Base-by-base conservation (phyloP, 2,797 vertebrate genomes). In the Acanthurus lineatus region DNA sequence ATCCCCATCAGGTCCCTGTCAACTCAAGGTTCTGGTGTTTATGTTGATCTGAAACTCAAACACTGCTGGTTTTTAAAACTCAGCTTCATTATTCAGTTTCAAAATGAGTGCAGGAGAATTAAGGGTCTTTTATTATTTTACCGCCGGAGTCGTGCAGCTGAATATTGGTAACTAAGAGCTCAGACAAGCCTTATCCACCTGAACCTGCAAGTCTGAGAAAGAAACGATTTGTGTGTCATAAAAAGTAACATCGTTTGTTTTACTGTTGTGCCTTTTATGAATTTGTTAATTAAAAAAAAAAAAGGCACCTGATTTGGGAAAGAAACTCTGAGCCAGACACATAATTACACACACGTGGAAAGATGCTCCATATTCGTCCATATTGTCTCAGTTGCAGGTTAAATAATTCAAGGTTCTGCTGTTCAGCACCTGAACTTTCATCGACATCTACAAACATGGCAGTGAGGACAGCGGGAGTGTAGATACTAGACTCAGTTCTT, bases 341-440 rank as follows among this genome's bases (percentile, higher is more conserved):
- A 19, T 0, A 0, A 15, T 58, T 15, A n/a, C 42, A 25, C 53
- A 17, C 10, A 44, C 19, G 9, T 17, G 22, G 22, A 58, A 38
- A 40, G 25, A 9, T 38, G 28, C 35, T 25, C 25, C 25, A 25
- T 45, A 5, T 40, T 48, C 6, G 0, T 49, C 12, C 45, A 7
- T 20, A 1, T 25, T 14, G 10, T 61, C 77, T 69, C 42, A 40
- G 19, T 19, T 19, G 3, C 20, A 49, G 70, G 40, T 52, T 52
- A 72, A 17, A 45, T 67, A 32, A 70, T 79, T 47, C n/a, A 25
- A 25, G 64, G 28, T 63, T 82, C 73, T 80, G n/a, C 73, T 81
- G 72, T 61, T 47, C 19, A 64, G 5, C 66, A 60, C 42, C 2
- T 9, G 16, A 76, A 3, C 20, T 4, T 40, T 16, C 19, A 59